phyloP scores from a whole-genome alignment of 2,113 vertebrate species.

The Hippocampus mohnikei region DNA sequence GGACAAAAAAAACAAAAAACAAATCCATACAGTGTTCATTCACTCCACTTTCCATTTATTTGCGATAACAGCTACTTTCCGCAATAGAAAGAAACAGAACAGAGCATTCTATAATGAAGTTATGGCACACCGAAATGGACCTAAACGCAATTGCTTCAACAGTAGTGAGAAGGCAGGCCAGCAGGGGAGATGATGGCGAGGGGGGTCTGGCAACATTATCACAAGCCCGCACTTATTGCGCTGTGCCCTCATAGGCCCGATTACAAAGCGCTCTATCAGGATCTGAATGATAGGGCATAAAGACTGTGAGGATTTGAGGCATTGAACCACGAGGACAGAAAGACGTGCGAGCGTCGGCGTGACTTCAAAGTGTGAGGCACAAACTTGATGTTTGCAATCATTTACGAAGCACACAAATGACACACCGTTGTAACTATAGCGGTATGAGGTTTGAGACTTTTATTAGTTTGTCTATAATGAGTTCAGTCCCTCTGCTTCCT shows the following conservation, averaged over 20 bases:
- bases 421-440: neutral
- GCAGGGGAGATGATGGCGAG: too few species aligned
- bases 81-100: neutral
- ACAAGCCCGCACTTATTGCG: neutral
- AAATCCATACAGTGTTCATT: neutral
- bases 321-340: slow-evolving; percentile 36
- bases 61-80: too few species aligned
- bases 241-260: neutral
- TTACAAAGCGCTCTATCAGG: slow-evolving; percentile 6
- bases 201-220: neutral
- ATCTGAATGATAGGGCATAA: slow-evolving; percentile 20
- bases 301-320: neutral
- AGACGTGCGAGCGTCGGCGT: slow-evolving; percentile 34
- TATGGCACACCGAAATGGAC: neutral
- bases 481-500: slow-evolving; percentile 29
- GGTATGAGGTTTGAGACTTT: slow-evolving; percentile 18
- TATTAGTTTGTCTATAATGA: slow-evolving; percentile 51
- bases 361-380: slow-evolving; percentile 15
- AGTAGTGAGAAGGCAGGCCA: neutral
- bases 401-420: neutral
- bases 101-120: neutral
- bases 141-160: neutral
- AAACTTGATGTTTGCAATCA: neutral
- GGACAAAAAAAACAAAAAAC: neutral
- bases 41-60: too few species aligned